These are phyloP conservation scores for Hippocampus zosterae DNA, from an alignment of 2,113 vertebrate species.

Conservation along the genomic window DNA sequence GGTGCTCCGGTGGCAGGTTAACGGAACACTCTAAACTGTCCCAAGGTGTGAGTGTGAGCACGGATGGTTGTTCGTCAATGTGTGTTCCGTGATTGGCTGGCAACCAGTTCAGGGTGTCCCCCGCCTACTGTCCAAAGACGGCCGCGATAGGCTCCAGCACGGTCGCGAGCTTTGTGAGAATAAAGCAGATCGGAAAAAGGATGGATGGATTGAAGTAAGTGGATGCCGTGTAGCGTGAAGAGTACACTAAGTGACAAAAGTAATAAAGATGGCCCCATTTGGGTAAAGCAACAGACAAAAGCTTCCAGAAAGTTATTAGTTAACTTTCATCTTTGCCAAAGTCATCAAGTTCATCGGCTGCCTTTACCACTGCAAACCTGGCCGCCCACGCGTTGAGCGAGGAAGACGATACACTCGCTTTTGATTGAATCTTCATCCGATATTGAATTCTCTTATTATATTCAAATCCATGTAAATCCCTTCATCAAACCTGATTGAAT, in stretches of 20 bases:
- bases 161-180: too few relatives aligned
- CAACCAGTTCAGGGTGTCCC: too few relatives aligned
- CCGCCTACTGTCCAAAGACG: too few relatives aligned
- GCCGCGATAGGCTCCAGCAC: too few relatives aligned
- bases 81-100: too few relatives aligned
- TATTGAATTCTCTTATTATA: conserved; percentile 26
- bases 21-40: too few relatives aligned
- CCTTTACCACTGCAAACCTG: not conserved
- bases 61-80: too few relatives aligned
- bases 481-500: conserved; percentile 26
- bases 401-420: not conserved
- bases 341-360: not conserved
- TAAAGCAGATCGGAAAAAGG: too few relatives aligned
- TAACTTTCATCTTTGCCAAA: not conserved
- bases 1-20: too few relatives aligned
- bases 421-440: conserved; percentile 26
- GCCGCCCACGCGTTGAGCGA: not conserved
- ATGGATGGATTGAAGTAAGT: too few relatives aligned
- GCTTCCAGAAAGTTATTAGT: not conserved
- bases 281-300: not conserved
- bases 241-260: not conserved
- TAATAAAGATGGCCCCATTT: not conserved
- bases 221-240: not conserved
- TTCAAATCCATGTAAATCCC: conserved; percentile 28
- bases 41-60: too few relatives aligned